Evolutionary conservation across 2,113 vertebrate species (phyloP).

Genomic region (Gila orcuttii): DNA sequence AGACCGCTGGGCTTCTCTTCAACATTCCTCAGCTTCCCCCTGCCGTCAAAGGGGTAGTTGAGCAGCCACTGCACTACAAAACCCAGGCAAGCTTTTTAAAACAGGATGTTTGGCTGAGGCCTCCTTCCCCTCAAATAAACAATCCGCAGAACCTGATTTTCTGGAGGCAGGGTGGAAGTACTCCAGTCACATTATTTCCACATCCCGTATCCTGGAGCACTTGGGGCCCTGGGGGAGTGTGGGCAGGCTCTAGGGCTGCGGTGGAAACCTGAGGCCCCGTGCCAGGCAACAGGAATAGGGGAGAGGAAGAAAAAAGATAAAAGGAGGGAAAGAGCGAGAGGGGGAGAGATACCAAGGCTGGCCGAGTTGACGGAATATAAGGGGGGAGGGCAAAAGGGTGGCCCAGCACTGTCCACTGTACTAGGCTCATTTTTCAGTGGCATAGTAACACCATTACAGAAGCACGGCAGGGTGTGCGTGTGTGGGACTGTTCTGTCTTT

Average conservation of each 20-base stretch:
- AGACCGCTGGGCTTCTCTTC: slow-evolving; percentile 73
- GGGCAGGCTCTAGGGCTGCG: slow-evolving; percentile 66
- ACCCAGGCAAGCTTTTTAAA: slow-evolving; percentile 80
- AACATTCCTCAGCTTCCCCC: slow-evolving; percentile 72
- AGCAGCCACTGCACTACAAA: slow-evolving; percentile 70
- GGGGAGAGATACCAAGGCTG: slow-evolving; percentile 59
- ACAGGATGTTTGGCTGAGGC: slow-evolving; percentile 91
- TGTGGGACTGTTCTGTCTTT: background rate
- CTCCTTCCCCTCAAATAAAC: slow-evolving; percentile 92
- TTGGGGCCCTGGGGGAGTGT: slow-evolving; percentile 67
- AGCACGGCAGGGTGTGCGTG: background rate
- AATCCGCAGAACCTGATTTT: slow-evolving; percentile 86
- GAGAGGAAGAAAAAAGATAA: slow-evolving; percentile 31
- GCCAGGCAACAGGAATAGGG: slow-evolving; percentile 59
- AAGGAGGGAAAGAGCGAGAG: slow-evolving; percentile 62
- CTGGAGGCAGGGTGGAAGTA: slow-evolving; percentile 81
- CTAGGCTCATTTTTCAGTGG: slow-evolving; percentile 34
- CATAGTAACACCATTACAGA: background rate
- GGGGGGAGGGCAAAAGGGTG: slow-evolving; percentile 44
- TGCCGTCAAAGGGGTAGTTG: slow-evolving; percentile 75
- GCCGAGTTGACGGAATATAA: slow-evolving; percentile 32
- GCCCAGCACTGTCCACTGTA: slow-evolving; percentile 49
- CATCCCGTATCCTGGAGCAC: slow-evolving; percentile 75
- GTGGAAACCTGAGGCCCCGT: slow-evolving; percentile 73
- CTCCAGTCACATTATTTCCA: slow-evolving; percentile 78